Evolutionary conservation across 2,888 invertebrate species (phyloP).

Genomic region (Sarcophaga variegata): DNA sequence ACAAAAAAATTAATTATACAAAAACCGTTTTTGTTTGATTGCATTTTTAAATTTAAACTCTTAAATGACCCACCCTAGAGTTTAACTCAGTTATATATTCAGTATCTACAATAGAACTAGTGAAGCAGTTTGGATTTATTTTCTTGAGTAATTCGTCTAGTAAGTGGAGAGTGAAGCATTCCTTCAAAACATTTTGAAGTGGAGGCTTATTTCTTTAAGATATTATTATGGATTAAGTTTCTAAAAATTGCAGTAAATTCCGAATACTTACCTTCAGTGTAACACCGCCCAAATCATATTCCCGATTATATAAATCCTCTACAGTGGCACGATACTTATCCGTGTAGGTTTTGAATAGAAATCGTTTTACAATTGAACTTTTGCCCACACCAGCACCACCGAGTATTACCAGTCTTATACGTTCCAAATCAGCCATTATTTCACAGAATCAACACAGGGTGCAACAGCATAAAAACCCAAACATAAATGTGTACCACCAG

Average conservation of each 20-base stretch:
- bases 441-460: background rate
- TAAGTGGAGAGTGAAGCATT: too few species aligned
- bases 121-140: too few species aligned
- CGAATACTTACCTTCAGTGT: conserved; percentile 85
- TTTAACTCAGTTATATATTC: too few species aligned
- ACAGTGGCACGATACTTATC: conserved; percentile 93
- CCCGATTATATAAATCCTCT: conserved; percentile 93
- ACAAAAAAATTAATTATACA: too few species aligned
- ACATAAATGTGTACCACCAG: background rate
- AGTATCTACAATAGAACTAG: too few species aligned
- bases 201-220: too few species aligned
- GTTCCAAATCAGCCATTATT: conserved; percentile 87
- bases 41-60: too few species aligned
- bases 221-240: background rate
- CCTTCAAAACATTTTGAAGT: too few species aligned
- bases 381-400: conserved; percentile 93
- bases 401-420: conserved; percentile 91
- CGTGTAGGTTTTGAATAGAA: conserved; percentile 90
- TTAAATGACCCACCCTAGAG: too few species aligned
- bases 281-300: conserved; percentile 90
- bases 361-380: conserved; percentile 91
- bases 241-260: background rate
- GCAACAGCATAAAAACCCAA: background rate
- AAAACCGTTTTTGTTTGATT: too few species aligned
- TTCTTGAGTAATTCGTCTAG: too few species aligned